Base-by-base conservation (phyloP, 2,888 invertebrate species). In the Chydorus sphaericus region DNA sequence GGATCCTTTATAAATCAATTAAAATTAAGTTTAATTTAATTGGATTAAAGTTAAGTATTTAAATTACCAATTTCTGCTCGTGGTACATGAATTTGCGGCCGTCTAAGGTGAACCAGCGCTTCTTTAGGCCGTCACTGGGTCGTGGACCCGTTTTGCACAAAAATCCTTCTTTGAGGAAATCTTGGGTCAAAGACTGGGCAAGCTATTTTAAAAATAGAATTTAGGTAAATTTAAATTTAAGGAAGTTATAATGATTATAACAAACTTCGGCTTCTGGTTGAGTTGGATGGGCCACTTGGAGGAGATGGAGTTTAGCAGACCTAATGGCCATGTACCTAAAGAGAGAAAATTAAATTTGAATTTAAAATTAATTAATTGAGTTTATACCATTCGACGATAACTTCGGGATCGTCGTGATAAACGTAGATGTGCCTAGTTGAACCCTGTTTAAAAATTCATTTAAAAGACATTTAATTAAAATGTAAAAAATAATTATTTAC, bases 61-160 rank as follows among this genome's bases (percentile, higher is more conserved):
- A 38, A 11, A n/a, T 65, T 65, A 78, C 78, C 68, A 90, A 71
- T 2, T 85, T 83, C 65, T 88, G 86, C 66, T 88, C 85, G 65
- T 89, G 87, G 66, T 92, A 92, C 88, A 90, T 90, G n/a, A 92
- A 73, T 68, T 89, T 90, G 60, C 91, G 77, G 64, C 85, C 83
- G 63, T 90, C 90, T 44, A 92, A 69, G 0, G 88, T 88, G 68
- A 90, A 90, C 91, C 91, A 92, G 50, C 91, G 73, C 62, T 84
- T 81, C 62, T 85, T 81, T 66, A 86, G 90, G 0, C 84, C 83
- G 66, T 91, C 90, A 4, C 80, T 81, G 3, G 78, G 75, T 57
- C 82, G 73, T 0, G 91, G 91, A 0, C 91, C 91, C 1, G 89
- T 90, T 73, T 92, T 92, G 79, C 82, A 83, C 37, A 92, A 72